Evolutionary conservation across 1,140 invertebrate species (phyloP).

Genomic region (Vollenhovia emeryi): DNA sequence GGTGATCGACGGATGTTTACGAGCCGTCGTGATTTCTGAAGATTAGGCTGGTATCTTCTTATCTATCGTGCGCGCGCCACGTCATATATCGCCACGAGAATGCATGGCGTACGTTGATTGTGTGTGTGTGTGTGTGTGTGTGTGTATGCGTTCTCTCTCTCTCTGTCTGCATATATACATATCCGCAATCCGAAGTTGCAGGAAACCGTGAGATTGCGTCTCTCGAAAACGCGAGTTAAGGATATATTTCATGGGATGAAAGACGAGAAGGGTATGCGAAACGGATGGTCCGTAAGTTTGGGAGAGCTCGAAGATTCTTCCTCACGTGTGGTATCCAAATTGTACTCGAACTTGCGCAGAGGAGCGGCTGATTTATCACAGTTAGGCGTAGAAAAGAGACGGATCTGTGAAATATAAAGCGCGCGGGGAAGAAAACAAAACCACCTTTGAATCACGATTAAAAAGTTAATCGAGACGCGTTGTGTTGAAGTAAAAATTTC

Average conservation of each 20-base stretch:
- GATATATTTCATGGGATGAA: constrained; percentile 22
- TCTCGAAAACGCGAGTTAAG: constrained; percentile 7
- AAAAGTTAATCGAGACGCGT: not conserved
- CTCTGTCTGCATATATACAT: too few relatives aligned
- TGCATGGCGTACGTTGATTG: not conserved
- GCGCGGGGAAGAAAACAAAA: too few relatives aligned
- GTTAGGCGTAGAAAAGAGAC: not conserved
- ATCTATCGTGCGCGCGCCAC: constrained; percentile 1
- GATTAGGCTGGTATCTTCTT: constrained; percentile 21
- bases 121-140: not conserved
- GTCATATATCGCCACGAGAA: not conserved
- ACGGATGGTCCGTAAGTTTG: constrained; percentile 1
- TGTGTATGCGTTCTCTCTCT: too few relatives aligned
- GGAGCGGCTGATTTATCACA: constrained; percentile 8
- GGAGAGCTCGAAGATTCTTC: not conserved
- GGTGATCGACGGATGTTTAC: constrained; percentile 26
- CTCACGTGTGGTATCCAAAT: not conserved
- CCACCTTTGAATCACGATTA: not conserved
- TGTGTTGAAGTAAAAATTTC: not conserved
- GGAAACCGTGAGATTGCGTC: constrained; percentile 16
- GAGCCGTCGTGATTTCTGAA: constrained; percentile 18
- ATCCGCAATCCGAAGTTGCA: not conserved
- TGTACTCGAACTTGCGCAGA: not conserved
- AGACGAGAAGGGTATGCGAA: constrained; percentile 1
- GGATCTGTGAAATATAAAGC: not conserved